A percentile compares a stretch with the other conserved stretches of the same genome.
Evolutionary conservation across 2,888 invertebrate genomes (phyloP).

Genomic region (Drosophila fungiperda): DNA sequence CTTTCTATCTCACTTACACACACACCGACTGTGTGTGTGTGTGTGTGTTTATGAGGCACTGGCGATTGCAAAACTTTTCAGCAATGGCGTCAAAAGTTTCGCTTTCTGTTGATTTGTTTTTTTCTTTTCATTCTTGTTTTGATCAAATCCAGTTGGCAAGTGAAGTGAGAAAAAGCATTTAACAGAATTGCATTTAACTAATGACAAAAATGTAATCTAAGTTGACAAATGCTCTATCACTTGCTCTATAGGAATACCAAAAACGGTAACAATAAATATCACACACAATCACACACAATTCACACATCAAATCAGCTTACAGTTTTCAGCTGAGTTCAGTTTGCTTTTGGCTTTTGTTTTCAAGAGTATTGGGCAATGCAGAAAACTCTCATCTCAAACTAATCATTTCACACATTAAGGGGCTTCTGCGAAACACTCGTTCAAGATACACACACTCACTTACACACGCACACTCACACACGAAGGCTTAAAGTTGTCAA

Average conservation of each 20-base stretch:
- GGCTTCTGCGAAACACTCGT: neutral
- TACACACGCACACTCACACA: conserved; percentile 8
- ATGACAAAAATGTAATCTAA: conserved; percentile 66
- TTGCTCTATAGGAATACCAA: conserved; percentile 27
- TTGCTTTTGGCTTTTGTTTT: conserved; percentile 14
- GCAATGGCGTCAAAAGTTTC: conserved; percentile 79
- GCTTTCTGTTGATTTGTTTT: conserved; percentile 35
- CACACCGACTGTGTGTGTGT: neutral
- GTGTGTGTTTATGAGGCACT: conserved; percentile 72
- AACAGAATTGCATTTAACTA: conserved; percentile 40
- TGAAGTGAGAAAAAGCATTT: neutral
- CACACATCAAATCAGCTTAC: neutral
- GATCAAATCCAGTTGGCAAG: conserved; percentile 6
- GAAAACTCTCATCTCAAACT: conserved; percentile 5
- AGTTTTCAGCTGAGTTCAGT: neutral
- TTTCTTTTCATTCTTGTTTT: neutral
- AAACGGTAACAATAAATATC: neutral
- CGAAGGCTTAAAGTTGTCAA: conserved; percentile 51
- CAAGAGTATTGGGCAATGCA: conserved; percentile 26
- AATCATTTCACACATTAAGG: conserved; percentile 31
- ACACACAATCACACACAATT: neutral
- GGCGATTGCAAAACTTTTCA: conserved; percentile 78
- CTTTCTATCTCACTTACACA: conserved; percentile 1
- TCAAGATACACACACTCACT: conserved; percentile 21
- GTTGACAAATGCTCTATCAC: conserved; percentile 35